Percentiles rank a stretch among this genome's conserved stretches.
Conservation (phyloP, 2,888 invertebrate genomes). For the Ochropleura plecta region DNA sequence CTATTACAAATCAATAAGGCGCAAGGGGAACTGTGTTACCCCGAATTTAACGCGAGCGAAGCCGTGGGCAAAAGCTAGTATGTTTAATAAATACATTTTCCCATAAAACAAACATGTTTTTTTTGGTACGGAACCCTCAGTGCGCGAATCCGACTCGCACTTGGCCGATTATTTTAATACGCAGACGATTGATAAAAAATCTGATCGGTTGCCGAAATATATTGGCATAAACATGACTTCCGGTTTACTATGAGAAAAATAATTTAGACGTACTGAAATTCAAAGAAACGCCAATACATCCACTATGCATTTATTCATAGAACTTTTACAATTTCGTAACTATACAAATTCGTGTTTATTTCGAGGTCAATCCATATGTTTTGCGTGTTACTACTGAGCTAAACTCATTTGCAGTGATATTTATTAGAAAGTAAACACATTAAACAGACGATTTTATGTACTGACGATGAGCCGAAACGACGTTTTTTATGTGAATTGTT, state of each 20-base stretch:
- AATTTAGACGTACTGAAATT: slow-evolving; percentile 11
- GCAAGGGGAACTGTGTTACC: too few relatives aligned
- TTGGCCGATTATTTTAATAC: neutral
- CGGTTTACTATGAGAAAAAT: slow-evolving; percentile 1
- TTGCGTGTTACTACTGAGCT: slow-evolving; percentile 12
- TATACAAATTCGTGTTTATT: slow-evolving; percentile 18
- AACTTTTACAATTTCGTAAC: slow-evolving; percentile 23
- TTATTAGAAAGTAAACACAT: slow-evolving; percentile 40
- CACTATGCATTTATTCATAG: slow-evolving; percentile 19
- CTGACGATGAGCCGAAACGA: slow-evolving; percentile 3
- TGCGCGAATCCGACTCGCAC: too few relatives aligned
- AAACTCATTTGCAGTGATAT: slow-evolving; percentile 38
- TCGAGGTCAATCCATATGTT: slow-evolving; percentile 28
- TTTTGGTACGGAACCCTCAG: too few relatives aligned
- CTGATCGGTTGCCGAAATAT: slow-evolving; percentile 3
- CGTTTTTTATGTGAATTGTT: slow-evolving; percentile 26
- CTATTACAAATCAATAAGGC: too few relatives aligned
- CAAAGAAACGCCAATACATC: slow-evolving; percentile 7
- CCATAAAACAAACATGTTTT: too few relatives aligned
- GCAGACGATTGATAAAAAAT: neutral
- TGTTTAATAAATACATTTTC: too few relatives aligned
- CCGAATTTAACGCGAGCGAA: too few relatives aligned
- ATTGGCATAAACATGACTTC: slow-evolving; percentile 32
- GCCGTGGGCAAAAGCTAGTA: too few relatives aligned
- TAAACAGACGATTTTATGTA: slow-evolving; percentile 34